Percentiles rank a stretch among this genome's conserved stretches.
Conservation (phyloP, 2,888 invertebrate genomes). For the Polyommatus iphigenia region DNA sequence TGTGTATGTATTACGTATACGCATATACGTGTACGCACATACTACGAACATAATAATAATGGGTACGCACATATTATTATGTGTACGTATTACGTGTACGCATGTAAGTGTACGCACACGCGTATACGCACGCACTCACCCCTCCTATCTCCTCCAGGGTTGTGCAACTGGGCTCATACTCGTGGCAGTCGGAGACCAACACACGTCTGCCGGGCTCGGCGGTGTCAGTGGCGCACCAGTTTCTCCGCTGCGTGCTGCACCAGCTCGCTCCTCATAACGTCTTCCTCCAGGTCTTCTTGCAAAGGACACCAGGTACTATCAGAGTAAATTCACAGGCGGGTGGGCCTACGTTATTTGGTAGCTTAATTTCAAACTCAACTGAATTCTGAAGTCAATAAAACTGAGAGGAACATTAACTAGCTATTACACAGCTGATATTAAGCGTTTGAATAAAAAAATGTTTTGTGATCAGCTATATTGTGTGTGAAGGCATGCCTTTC, state of each 20-base stretch:
- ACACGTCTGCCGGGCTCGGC: constrained; percentile 96
- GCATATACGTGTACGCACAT: background rate
- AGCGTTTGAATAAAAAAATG: too few relatives aligned
- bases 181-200: constrained; percentile 93
- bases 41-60: too few relatives aligned
- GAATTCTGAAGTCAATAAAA: too few relatives aligned
- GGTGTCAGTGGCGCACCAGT: constrained; percentile 97
- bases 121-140: too few relatives aligned
- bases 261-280: constrained; percentile 98
- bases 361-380: too few relatives aligned
- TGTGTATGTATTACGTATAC: background rate
- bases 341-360: too few relatives aligned
- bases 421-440: too few relatives aligned
- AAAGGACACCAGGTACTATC: constrained; percentile 87
- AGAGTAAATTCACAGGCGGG: too few relatives aligned
- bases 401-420: too few relatives aligned
- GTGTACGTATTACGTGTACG: background rate
- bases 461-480: too few relatives aligned
- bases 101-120: background rate
- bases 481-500: too few relatives aligned
- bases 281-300: constrained; percentile 96
- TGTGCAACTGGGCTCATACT: constrained; percentile 88
- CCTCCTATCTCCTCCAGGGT: constrained; percentile 72
- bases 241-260: constrained; percentile 96
- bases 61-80: too few relatives aligned